Evolutionary conservation across 2,113 vertebrate genomes (phyloP).

Genomic region (Rutilus rutilus): DNA sequence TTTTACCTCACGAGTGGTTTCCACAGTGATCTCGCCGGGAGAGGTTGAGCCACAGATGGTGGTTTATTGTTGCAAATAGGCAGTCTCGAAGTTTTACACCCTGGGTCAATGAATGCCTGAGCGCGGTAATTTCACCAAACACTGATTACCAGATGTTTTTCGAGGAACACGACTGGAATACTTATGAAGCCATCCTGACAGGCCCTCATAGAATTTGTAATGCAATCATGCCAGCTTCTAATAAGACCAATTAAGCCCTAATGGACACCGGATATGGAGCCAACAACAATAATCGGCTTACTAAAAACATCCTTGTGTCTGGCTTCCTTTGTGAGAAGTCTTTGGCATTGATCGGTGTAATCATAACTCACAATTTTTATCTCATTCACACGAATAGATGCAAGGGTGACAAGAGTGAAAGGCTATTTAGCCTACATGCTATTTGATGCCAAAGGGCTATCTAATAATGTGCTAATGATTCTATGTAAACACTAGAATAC

Average conservation of each 20-base stretch:
- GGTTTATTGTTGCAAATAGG: constrained; percentile 83
- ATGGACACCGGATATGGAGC: constrained; percentile 79
- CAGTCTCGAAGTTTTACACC: constrained; percentile 80
- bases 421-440: constrained; percentile 19
- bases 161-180: constrained; percentile 77
- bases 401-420: constrained; percentile 15
- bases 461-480: constrained; percentile 15
- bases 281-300: constrained; percentile 80
- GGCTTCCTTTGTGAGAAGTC: constrained; percentile 41
- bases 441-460: constrained; percentile 10
- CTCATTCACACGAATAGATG: constrained; percentile 16
- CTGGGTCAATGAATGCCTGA: constrained; percentile 82
- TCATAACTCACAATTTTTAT: constrained; percentile 18
- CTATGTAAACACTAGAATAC: background rate
- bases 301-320: constrained; percentile 72
- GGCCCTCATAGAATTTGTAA: constrained; percentile 80
- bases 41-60: constrained; percentile 79
- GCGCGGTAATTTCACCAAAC: constrained; percentile 82
- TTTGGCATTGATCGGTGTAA: constrained; percentile 38
- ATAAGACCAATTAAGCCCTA: constrained; percentile 82
- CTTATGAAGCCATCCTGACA: constrained; percentile 80
- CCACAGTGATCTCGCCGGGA: constrained; percentile 65
- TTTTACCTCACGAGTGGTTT: constrained; percentile 42
- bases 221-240: constrained; percentile 82
- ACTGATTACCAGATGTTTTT: constrained; percentile 86